Evolutionary conservation across 2,888 invertebrate species (phyloP), one percentile per base, ranked within the genome.

Genomic region (Mamestra brassicae): DNA sequence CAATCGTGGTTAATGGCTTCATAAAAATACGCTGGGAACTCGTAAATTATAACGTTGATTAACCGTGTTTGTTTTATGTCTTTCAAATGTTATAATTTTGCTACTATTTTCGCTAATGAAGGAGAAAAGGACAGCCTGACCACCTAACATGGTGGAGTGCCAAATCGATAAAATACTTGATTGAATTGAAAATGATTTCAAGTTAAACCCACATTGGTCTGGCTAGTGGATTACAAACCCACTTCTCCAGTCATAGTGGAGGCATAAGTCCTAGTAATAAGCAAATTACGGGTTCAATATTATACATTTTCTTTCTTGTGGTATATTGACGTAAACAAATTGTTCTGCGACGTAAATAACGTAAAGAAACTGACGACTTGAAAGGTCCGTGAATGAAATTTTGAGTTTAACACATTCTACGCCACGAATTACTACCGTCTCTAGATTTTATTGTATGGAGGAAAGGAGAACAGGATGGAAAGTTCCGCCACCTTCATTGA

Each of bases 11-110:
- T 78, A 77, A 77, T 77, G 63, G 77, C 82, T 77, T 61, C 82
- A 78, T 81, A 69, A 81, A 78, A 82, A 69, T 77, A 77, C 54
- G 58, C 17, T 64, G 8, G 77, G 4, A 50, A 64, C 78, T 82
- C 69, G 54, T 82, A 69, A 52, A 81, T 76, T 55, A 45, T 64
- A 58, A 58, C 26, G 42, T 54, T 67, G 50, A 81, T 76, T 62
- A 60, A 77, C 62, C 54, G 10, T 62, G 52, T 67, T 54, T n/a
- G 42, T 80, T 80, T 74, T 74, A 64, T 64, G n/a, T 74, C 11
- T 54, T 74, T 58, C 4, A n/a, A 66, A 58, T 76, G 52, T 54
- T 50, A 57, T 62, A 15, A 50, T 65, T 61, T 61, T 26, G 26
- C 26, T 42, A 52, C 61, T 75, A 66, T 62, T 55, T 55, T 66